Base-by-base conservation (phyloP, 92 coral and sea anemone genomes). In the Zoanthus sansibaricus region DNA sequence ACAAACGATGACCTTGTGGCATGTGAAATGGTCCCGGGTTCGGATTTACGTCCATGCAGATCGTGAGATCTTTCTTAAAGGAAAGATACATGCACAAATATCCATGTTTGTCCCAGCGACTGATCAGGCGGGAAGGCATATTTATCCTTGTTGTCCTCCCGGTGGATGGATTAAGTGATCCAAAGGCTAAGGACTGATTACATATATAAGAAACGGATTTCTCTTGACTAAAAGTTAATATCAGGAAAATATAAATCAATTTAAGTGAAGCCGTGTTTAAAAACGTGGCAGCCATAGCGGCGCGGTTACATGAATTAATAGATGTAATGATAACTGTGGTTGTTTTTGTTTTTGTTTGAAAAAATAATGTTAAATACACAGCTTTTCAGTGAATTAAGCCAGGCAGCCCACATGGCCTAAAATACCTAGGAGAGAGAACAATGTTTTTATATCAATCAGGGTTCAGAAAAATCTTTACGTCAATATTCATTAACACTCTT, bases 271-370 rank as follows among this genome's bases (percentile, higher is more conserved):
- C 75, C 0, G 75, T 71, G 75, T 71, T 71, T 25, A 71, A 71
- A 71, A 71, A 71, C 75, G 75, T 71, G 75, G 75, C 47, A 71
- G 75, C 75, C 75, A 71, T 71, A 21, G 10, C 48, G 75, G 46
- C 75, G 48, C 46, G 48, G 45, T 25, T 30, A 71, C 75, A 71
- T 61, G 42, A 33, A 25, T 25, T 25, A 25, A 25, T 25, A 25
- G n/a, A 25, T 25, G 25, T 25, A 25, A 25, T 25, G 25, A 25
- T 25, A 25, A 25, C 25, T 25, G 25, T 25, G 25, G 25, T 25
- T 25, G 25, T 25, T 25, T 25, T 25, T 25, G 25, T 25, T 25
- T 25, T 25, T 25, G 25, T 25, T 25, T 25, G 25, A 25, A 25
- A 25, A 25, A 25, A 25, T 25, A 25, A 25, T 25, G 25, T 25